phyloP scores from a whole-genome alignment of 30 jellyfish, hydroid and myxozoan species.

The Haliclystus octoradiatus region DNA sequence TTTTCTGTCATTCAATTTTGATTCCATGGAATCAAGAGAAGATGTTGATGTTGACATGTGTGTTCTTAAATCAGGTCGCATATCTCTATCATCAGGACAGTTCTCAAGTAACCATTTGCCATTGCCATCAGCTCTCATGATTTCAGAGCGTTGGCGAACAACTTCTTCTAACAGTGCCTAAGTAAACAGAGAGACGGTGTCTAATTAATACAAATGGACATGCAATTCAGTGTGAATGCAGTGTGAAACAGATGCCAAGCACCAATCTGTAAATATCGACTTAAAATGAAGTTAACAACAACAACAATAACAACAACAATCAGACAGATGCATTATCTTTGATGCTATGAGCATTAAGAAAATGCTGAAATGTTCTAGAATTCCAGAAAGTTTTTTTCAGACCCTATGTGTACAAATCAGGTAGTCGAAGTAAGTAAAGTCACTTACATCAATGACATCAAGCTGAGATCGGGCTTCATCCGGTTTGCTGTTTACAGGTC shows the following conservation, averaged over 20 bases:
- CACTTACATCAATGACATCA: slow-evolving; percentile 61
- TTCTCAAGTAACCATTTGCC: slow-evolving; percentile 62
- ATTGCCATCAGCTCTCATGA: slow-evolving; percentile 53
- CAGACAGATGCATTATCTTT: too few species aligned
- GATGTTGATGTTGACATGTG: slow-evolving; percentile 26
- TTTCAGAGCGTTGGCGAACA: slow-evolving; percentile 27
- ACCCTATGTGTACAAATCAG: neutral
- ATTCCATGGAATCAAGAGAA: slow-evolving; percentile 57
- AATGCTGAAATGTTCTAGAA: too few species aligned
- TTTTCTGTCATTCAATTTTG: slow-evolving; percentile 40
- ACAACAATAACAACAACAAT: too few species aligned
- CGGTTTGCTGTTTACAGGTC: slow-evolving; percentile 42
- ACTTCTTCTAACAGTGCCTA: slow-evolving; percentile 65
- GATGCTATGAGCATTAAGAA: too few species aligned
- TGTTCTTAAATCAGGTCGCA: slow-evolving; percentile 58
- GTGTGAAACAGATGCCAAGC: too few species aligned
- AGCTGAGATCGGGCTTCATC: slow-evolving; percentile 50
- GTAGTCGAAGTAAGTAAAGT: too few species aligned
- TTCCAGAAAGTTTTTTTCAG: too few species aligned
- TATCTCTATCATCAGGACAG: slow-evolving; percentile 46
- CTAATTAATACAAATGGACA: neutral
- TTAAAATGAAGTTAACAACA: too few species aligned
- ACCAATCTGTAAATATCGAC: too few species aligned
- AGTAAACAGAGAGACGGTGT: neutral
- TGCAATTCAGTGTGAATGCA: too few species aligned